Evolutionary conservation across 2,888 invertebrate genomes (phyloP).

Genomic region (Petrolisthes manimaculis): DNA sequence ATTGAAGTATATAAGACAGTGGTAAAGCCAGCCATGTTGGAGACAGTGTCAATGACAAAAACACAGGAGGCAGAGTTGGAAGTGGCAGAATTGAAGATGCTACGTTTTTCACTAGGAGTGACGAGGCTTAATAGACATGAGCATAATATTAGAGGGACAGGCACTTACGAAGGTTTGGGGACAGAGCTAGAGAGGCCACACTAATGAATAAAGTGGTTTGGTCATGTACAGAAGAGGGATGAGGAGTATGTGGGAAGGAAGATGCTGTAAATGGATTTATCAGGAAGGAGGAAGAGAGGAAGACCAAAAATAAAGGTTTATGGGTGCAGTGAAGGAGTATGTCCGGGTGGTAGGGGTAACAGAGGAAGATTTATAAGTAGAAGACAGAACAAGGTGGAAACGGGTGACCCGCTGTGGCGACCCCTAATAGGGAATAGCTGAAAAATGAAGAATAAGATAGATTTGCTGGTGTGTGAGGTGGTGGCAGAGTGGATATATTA

Average conservation of each 20-base stretch:
- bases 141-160: slow-evolving; percentile 9
- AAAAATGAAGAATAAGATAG: no score
- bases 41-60: slow-evolving; percentile 6
- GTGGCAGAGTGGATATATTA: no score
- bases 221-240: neutral
- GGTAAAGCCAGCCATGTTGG: slow-evolving; percentile 19
- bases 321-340: slow-evolving; percentile 13
- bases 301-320: slow-evolving; percentile 3
- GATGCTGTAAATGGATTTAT: slow-evolving; percentile 4
- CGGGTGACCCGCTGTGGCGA: neutral
- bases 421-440: no score
- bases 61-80: slow-evolving; percentile 5
- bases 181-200: slow-evolving; percentile 7
- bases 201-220: slow-evolving; percentile 5
- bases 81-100: neutral
- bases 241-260: slow-evolving; percentile 13
- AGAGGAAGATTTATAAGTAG: neutral
- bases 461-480: no score
- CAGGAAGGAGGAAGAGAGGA: neutral
- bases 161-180: neutral
- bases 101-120: slow-evolving; percentile 19
- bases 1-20: slow-evolving; percentile 12
- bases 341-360: slow-evolving; percentile 4
- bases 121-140: slow-evolving; percentile 9
- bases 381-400: slow-evolving; percentile 9